phyloP scores from a whole-genome alignment of 2,888 invertebrate species.

The Xestia rhomboidea region DNA sequence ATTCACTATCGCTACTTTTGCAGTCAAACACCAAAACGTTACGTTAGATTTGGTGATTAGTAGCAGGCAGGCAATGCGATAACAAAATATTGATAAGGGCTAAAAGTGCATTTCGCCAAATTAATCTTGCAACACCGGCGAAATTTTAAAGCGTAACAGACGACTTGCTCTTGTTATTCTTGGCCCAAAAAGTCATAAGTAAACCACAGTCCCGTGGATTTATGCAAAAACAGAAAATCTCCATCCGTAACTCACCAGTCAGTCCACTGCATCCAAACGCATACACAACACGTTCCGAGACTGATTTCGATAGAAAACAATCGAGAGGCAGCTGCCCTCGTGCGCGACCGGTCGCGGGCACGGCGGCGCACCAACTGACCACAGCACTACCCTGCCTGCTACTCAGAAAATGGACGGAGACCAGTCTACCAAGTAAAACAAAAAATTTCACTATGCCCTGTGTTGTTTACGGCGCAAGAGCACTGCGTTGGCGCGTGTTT shows the following conservation, averaged over 20 bases:
- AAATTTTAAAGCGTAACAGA: background rate
- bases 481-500: conserved; percentile 31
- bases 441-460: conserved; percentile 58
- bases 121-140: conserved; percentile 3
- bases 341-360: conserved; percentile 55
- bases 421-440: conserved; percentile 37
- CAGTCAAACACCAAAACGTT: conserved; percentile 39
- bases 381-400: background rate
- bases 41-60: conserved; percentile 41
- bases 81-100: conserved; percentile 43
- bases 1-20: conserved; percentile 17
- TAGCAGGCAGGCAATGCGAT: conserved; percentile 21
- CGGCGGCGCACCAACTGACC: conserved; percentile 59
- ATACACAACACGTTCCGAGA: conserved; percentile 61
- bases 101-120: conserved; percentile 27
- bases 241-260: conserved; percentile 56
- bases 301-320: conserved; percentile 59
- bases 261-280: conserved; percentile 65
- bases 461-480: conserved; percentile 61
- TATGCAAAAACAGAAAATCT: conserved; percentile 14
- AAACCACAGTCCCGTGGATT: background rate
- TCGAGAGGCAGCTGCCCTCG: conserved; percentile 41
- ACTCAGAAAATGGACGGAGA: conserved; percentile 21
- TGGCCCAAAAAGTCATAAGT: background rate
- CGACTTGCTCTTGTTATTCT: background rate